A percentile compares a stretch with the other conserved stretches of the same genome.
These are phyloP conservation scores for Pyrrhia umbra DNA, from an alignment of 2,888 invertebrate species.

Conservation along the genomic window DNA sequence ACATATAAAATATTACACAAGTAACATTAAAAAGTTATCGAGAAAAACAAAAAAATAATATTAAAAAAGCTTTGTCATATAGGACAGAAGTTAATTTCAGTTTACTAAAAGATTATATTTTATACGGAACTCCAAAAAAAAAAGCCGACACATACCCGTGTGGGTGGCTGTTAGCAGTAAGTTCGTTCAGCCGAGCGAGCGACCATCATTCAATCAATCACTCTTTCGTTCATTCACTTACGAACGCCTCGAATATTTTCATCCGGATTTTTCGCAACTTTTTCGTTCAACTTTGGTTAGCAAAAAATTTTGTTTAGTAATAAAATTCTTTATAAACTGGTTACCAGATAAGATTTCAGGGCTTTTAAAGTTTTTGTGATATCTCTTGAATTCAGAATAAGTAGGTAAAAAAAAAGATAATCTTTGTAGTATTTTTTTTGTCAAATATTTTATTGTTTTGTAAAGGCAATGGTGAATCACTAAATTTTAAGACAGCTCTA, in stretches of 20 bases:
- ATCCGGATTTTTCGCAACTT: conserved; percentile 24
- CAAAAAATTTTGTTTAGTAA: conserved; percentile 19
- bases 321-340: conserved; percentile 18
- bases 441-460: not conserved
- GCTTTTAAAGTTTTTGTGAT: conserved; percentile 1
- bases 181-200: conserved; percentile 44
- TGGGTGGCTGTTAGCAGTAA: conserved; percentile 16
- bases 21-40: no score
- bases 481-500: no score
- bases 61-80: not conserved
- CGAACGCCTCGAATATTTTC: conserved; percentile 29
- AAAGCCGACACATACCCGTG: conserved; percentile 14
- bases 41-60: not conserved
- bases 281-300: conserved; percentile 24
- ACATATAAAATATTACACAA: no score
- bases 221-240: conserved; percentile 53
- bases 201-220: conserved; percentile 58
- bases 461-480: no score
- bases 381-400: not conserved
- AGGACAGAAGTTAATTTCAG: not conserved
- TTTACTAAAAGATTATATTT: not conserved
- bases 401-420: not conserved
- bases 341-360: conserved; percentile 4
- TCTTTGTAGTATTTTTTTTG: not conserved
- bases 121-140: conserved; percentile 17